Percentiles rank a stretch among this genome's conserved stretches.
phyloP scores from a whole-genome alignment of 2,888 invertebrate genomes.

The Perizoma affinitatum region DNA sequence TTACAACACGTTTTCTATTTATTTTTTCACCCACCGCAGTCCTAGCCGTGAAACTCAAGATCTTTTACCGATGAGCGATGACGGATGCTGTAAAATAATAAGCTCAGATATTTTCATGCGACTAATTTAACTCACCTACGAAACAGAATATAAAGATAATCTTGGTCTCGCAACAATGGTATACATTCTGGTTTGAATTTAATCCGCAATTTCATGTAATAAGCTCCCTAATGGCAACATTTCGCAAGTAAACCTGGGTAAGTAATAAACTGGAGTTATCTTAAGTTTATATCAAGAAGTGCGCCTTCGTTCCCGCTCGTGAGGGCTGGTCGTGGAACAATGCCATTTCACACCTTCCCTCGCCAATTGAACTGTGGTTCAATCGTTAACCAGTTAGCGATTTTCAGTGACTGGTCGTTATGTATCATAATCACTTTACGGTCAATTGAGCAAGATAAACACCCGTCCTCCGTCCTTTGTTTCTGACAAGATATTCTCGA shows the following conservation, averaged over 20 bases:
- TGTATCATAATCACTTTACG: no score
- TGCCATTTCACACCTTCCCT: constrained; percentile 50
- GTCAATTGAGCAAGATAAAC: not conserved
- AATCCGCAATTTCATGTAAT: constrained; percentile 25
- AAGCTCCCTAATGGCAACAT: constrained; percentile 25
- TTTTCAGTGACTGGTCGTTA: constrained; percentile 2
- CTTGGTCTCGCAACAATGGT: constrained; percentile 30
- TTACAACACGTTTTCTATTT: constrained; percentile 63
- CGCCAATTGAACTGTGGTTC: constrained; percentile 36
- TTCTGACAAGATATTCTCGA: no score
- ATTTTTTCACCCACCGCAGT: constrained; percentile 65
- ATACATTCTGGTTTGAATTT: constrained; percentile 21
- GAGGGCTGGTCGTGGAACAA: constrained; percentile 55
- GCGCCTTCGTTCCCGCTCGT: constrained; percentile 49
- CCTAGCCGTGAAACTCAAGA: constrained; percentile 70
- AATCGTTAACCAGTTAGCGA: constrained; percentile 30
- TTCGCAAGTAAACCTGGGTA: constrained; percentile 18
- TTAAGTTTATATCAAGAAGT: constrained; percentile 47
- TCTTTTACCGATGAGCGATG: constrained; percentile 61
- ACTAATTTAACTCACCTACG: constrained; percentile 27
- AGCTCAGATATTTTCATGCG: constrained; percentile 34
- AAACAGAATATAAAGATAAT: constrained; percentile 38
- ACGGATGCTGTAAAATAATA: constrained; percentile 59
- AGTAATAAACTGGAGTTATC: constrained; percentile 31
- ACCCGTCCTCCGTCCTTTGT: no score